These are phyloP conservation scores for Australoheros facetus DNA, from an alignment of 2,797 vertebrate genomes.

Conservation along the genomic window DNA sequence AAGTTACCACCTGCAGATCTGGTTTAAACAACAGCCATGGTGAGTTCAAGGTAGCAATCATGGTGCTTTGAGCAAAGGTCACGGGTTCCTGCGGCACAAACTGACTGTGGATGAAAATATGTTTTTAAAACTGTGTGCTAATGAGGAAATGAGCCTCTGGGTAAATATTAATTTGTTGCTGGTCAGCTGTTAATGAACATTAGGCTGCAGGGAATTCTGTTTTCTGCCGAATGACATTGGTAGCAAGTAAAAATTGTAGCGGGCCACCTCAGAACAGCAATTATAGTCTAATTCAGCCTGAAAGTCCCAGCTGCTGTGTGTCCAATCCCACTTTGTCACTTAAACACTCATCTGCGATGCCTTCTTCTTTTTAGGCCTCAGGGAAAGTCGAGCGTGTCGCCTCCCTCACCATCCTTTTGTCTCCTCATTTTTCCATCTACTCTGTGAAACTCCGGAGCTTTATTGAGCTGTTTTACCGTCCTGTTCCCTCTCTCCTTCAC, in stretches of 20 bases:
- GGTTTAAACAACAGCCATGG: constrained; percentile 1
- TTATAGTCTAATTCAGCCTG: constrained; percentile 42
- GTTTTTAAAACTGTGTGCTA: constrained; percentile 29
- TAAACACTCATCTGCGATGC: background rate
- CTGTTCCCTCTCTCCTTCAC: constrained; percentile 10
- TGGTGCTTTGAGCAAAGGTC: constrained; percentile 12
- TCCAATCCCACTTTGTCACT: constrained; percentile 33
- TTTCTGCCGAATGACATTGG: constrained; percentile 38
- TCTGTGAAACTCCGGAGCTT: constrained; percentile 29
- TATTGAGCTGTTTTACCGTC: constrained; percentile 13
- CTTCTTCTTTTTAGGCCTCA: constrained; percentile 27
- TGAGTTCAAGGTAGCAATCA: constrained; percentile 37
- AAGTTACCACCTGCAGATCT: constrained; percentile 10
- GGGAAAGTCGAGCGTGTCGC: constrained; percentile 34
- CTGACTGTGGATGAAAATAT: constrained; percentile 29
- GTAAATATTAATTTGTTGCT: constrained; percentile 68
- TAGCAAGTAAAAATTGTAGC: constrained; percentile 3
- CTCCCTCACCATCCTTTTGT: constrained; percentile 13
- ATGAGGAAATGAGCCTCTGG: constrained; percentile 61
- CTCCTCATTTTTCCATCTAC: constrained; percentile 28
- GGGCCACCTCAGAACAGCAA: constrained; percentile 48
- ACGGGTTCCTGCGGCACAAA: constrained; percentile 8
- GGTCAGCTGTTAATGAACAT: constrained; percentile 64
- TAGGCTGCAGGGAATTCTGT: constrained; percentile 55
- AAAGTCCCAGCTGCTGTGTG: constrained; percentile 40